Base-by-base conservation (phyloP, 1,140 invertebrate genomes). In the Drosophila dunni region DNA sequence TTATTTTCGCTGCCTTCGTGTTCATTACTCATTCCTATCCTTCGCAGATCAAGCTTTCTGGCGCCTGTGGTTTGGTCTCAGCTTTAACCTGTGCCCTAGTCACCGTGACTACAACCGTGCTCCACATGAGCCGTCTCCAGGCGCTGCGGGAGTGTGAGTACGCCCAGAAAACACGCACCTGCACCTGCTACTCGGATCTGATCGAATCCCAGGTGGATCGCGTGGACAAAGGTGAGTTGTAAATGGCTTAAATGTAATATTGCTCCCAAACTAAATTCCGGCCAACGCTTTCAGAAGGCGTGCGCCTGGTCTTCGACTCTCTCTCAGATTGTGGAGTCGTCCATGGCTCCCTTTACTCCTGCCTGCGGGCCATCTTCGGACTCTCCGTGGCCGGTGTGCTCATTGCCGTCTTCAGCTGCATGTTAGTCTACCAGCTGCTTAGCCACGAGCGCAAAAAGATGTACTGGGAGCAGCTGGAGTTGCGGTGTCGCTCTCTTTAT, bases 401-500 rank as follows among this genome's bases (percentile, higher is more conserved):
- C 1, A 96, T 97, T 13, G 97, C 97, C 92, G 97, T 98, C 72
- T 98, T 97, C 92, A 97, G 97, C 33, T 97, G 96, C 88, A 98
- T 98, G 97, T 94, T 98, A 9, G 96, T 98, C 1, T 98, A 98
- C 85, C 97, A 98, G 88, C 93, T 98, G 17, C 93, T 97, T 13
- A 86, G 97, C 79, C 97, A 98, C 91, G 97, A 98, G 93, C 95
- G 96, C 66, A 98, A 98, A 93, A 98, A 98, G 92, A 97, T 97
- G 95, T 98, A 98, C 91, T 98, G 97, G 97, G 97, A 97, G 84
- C 97, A 98, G 92, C 89, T 98, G 91, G 97, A 98, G 86, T 90
- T 97, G 24, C 93, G 97, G 65, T 96, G 97, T 86, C 93, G 97
- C 61, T 96, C 96, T 2, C 85, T 97, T 56, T 97, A 97, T 81